Evolutionary conservation across 2,797 vertebrate species (phyloP).

Genomic region (Alcedo atthis): DNA sequence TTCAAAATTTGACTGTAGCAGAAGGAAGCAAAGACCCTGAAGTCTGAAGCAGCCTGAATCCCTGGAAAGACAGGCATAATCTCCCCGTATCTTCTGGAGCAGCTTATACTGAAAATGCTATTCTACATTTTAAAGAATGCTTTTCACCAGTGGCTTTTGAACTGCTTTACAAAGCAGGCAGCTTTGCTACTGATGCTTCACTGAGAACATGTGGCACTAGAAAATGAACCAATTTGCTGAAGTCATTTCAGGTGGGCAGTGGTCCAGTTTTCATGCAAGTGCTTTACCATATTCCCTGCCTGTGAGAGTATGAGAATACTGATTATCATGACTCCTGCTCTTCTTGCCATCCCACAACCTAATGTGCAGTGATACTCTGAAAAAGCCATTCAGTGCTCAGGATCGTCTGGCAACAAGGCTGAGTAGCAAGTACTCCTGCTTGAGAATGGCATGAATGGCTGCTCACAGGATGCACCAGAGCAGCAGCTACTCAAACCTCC

Average conservation of each 20-base stretch:
- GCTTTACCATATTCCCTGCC: background rate
- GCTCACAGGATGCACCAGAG: background rate
- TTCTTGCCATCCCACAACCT: background rate
- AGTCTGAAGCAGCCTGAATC: background rate
- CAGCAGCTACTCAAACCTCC: background rate
- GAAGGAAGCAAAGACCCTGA: background rate
- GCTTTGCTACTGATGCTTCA: background rate
- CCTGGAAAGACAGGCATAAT: background rate
- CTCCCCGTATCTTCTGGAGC: background rate
- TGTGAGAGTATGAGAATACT: background rate
- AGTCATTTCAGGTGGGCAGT: background rate
- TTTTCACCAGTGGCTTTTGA: background rate
- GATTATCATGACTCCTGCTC: background rate
- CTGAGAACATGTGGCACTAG: background rate
- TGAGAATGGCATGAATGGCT: background rate
- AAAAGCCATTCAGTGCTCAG: background rate
- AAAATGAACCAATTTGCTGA: conserved; percentile 1
- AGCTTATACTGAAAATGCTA: background rate
- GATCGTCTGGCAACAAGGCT: background rate
- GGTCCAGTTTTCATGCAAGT: background rate
- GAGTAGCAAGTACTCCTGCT: background rate
- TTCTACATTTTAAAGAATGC: background rate
- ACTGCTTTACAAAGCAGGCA: background rate
- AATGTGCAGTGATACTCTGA: background rate
- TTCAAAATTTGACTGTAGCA: background rate